Base-by-base conservation (phyloP, 1,140 invertebrate species). In the Drosophila littoralis region DNA sequence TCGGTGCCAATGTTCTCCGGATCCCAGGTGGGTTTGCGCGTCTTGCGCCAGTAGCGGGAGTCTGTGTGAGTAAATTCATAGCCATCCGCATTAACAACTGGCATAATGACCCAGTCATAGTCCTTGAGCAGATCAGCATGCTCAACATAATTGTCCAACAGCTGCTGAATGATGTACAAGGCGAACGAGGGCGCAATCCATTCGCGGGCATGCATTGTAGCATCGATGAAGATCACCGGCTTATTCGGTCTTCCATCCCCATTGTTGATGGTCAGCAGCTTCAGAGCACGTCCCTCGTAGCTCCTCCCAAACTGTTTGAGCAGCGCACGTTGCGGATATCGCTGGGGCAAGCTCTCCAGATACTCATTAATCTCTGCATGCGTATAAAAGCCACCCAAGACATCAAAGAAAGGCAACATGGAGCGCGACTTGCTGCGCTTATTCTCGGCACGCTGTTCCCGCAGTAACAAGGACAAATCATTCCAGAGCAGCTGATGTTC, bases 161-260 rank as follows among this genome's bases (percentile, higher is more conserved):
- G 83, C 83, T 95, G 93, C 58, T 95, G 82, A 7, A 95, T 94
- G 17, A 95, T 93, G 88, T 94, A 96, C 1, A 95, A 77, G 12
- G 94, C 94, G 0, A 94, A 93, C 0, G 95, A 94, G 1, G 95
- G 94, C 0, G 95, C 93, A 28, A 96, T 94, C 95, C 96, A 96
- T 93, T 96, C 96, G 54, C 95, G 91, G 0, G 95, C 95, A 91
- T 96, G 95, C 4, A 94, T 93, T n/a, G 93, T 93, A 13, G 93
- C 93, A 73, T 95, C 94, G 7, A 94, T 92, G 1, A 95, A 83
- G 54, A 94, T 93, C 6, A 94, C 92, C 0, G 93, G 93, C 68
- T 94, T 94, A 13, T 86, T 79, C 1, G 79, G 8, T 1, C 67
- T 63, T 5, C 89, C 76, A 70, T 91, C 85, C 6, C 89, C 81